Evolutionary conservation across 2,797 vertebrate genomes (phyloP).

Genomic region (Sebastes steindachneri): DNA sequence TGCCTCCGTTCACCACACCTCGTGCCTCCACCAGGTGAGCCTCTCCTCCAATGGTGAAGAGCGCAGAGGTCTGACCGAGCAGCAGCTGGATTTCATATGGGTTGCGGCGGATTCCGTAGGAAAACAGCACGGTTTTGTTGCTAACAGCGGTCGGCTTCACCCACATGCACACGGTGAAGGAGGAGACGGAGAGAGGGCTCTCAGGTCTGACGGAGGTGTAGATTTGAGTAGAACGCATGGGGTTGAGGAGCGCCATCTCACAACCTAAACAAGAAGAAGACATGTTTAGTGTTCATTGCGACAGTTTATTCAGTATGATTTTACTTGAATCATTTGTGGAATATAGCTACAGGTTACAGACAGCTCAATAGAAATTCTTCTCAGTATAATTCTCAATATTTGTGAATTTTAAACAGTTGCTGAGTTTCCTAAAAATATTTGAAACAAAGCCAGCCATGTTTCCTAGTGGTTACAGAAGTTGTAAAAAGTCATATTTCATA

Average conservation of each 20-base stretch:
- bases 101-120: constrained; percentile 90
- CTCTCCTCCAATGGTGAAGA: constrained; percentile 85
- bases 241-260: constrained; percentile 91
- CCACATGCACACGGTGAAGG: constrained; percentile 93
- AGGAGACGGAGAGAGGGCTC: constrained; percentile 74
- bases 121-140: constrained; percentile 92
- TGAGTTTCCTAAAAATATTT: not conserved
- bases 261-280: constrained; percentile 82
- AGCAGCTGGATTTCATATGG: constrained; percentile 93
- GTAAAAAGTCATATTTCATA: not conserved
- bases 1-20: constrained; percentile 58
- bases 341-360: not conserved
- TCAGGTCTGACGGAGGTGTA: constrained; percentile 87
- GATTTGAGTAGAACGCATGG: constrained; percentile 93
- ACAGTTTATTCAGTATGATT: not conserved
- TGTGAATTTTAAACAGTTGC: too few species aligned
- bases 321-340: not conserved
- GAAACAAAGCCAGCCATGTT: not conserved
- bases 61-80: constrained; percentile 77
- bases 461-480: not conserved
- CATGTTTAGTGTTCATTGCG: not conserved
- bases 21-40: constrained; percentile 82
- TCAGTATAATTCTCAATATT: not conserved
- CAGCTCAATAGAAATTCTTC: not conserved
- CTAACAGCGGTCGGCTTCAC: constrained; percentile 86